Conservation (phyloP, 2,113 vertebrate species). For the Tetrax tetrax region DNA sequence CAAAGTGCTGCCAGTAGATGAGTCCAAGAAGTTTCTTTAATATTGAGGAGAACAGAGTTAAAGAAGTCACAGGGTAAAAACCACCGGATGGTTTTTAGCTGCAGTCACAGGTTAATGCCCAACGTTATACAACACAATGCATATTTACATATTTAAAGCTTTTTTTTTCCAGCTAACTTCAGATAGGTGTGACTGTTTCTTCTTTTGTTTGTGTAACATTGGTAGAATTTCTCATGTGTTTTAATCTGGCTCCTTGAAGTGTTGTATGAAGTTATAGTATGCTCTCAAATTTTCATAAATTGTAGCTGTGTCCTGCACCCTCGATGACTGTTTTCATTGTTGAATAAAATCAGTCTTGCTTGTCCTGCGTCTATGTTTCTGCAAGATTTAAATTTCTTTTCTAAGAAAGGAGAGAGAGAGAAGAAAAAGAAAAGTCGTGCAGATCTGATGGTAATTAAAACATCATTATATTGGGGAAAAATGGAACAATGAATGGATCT, state of each 20-base stretch:
- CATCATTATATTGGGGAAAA: not conserved
- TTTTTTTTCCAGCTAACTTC: not conserved
- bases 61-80: not conserved
- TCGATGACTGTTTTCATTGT: not conserved
- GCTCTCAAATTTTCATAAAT: not conserved
- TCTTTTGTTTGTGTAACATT: not conserved
- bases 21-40: not conserved
- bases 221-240: not conserved
- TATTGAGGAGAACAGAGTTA: not conserved
- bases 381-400: not conserved
- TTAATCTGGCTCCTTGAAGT: not conserved
- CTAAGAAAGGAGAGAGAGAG: too few relatives aligned
- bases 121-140: too few relatives aligned
- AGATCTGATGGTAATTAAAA: not conserved
- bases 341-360: not conserved
- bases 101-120: not conserved
- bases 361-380: not conserved
- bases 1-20: not conserved
- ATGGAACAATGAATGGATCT: not conserved
- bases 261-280: not conserved
- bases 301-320: not conserved
- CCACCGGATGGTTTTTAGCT: not conserved
- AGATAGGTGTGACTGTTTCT: accelerated
- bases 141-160: not conserved
- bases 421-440: too few relatives aligned